phyloP scores from a whole-genome alignment of 2,113 vertebrate genomes.

The Prionailurus bengalensis region DNA sequence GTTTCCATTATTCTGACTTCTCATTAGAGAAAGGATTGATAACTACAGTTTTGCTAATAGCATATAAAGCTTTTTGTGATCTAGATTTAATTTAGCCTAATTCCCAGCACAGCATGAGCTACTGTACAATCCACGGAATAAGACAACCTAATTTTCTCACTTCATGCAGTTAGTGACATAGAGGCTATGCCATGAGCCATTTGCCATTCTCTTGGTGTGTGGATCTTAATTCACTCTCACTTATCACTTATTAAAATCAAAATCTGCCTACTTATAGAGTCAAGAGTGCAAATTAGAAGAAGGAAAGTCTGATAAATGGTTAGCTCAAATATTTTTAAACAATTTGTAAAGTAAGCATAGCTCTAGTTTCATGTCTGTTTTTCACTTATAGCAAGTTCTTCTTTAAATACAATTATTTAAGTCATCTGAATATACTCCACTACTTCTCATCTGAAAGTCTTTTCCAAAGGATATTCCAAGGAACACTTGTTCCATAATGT shows the following conservation, averaged over 20 bases:
- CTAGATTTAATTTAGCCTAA: constrained; percentile 72
- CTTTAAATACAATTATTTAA: not conserved
- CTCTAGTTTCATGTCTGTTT: not conserved
- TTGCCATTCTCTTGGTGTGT: not conserved
- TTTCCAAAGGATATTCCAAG: not conserved
- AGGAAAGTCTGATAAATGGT: not conserved
- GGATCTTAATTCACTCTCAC: constrained; percentile 15
- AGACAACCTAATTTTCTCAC: constrained; percentile 61
- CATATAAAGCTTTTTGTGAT: constrained; percentile 66
- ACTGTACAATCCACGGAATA: constrained; percentile 18
- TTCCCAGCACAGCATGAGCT: constrained; percentile 55
- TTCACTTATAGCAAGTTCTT: not conserved
- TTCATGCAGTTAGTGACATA: not conserved
- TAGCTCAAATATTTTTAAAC: constrained; percentile 37
- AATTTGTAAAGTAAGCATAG: not conserved
- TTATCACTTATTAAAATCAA: constrained; percentile 47
- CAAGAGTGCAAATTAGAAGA: not conserved
- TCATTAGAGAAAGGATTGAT: constrained; percentile 76
- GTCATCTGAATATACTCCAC: not conserved
- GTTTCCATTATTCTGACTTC: constrained; percentile 74
- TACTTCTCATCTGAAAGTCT: not conserved
- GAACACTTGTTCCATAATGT: not conserved
- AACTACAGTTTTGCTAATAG: constrained; percentile 67
- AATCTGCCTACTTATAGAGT: not conserved
- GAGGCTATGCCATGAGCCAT: not conserved